Evolutionary conservation across 2,797 vertebrate species (phyloP), one percentile per base, ranked within the genome.

Genomic region (Acanthurus tractus): DNA sequence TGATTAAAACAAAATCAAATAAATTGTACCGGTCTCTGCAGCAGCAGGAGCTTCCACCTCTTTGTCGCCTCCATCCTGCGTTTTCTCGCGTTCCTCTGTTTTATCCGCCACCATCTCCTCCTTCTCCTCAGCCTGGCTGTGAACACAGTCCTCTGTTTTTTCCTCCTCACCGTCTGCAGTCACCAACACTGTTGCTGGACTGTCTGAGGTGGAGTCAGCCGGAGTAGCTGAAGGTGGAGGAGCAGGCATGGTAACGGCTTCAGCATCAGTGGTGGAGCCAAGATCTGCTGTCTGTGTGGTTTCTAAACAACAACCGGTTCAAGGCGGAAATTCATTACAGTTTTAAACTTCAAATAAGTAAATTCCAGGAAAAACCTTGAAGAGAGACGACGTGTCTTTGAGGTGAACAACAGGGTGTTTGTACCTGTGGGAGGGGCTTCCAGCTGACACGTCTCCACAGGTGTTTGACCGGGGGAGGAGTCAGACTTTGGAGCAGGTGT

Each of bases 261-360:
- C 20, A 0, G 1, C 14, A 18, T 70, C 44, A 0, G 52, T 2
- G 48, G 25, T 0, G 23, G 73, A 46, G 55, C 66, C 63, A 23
- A 12, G 3, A 49, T 8, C 0, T 6, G 44, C 20, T 18, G 23
- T 23, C 6, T 3, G 6, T 6, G 55, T 0, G 1, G 46, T 13
- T 20, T 76, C 85, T 87, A 34, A 20, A 50, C n/a, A 55, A 69
- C 0, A 7, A 62, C 18, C 74, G 14, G 29, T 10, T 42, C 63
- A 2, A 70, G 38, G 22, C 1, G 3, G 14, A 40, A 12, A 18
- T 49, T 0, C 20, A 61, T 25, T 0, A 20, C 1, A 13, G 20
- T 2, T 25, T 13, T 3, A n/a, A n/a, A n/a, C n/a, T n/a, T n/a
- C n/a, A n/a, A n/a, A n/a, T n/a, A n/a, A n/a, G n/a, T n/a, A n/a